Evolutionary conservation across 2,113 vertebrate genomes (phyloP).

Genomic region (Vulpes ferrilata): DNA sequence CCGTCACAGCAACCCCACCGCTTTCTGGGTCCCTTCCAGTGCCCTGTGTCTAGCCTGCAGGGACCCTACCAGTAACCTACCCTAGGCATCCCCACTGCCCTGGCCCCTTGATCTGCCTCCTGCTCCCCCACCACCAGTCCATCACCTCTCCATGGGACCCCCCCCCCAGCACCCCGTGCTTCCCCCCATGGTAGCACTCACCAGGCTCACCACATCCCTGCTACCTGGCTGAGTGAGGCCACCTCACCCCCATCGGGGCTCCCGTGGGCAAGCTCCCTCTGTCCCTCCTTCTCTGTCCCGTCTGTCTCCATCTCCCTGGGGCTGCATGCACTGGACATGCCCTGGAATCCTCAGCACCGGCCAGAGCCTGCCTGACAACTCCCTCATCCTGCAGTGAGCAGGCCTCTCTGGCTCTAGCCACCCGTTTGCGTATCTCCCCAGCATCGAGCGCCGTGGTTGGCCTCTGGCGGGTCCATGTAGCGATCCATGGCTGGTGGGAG

Average conservation of each 20-base stretch:
- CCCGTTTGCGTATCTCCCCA: neutral
- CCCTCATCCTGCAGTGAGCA: neutral
- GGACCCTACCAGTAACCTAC: accelerated
- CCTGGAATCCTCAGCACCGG: neutral
- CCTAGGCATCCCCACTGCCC: neutral
- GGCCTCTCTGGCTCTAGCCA: neutral
- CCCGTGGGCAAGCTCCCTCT: too few species aligned
- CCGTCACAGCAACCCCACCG: neutral
- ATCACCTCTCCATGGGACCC: neutral
- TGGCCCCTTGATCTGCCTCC: neutral
- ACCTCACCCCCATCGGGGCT: neutral
- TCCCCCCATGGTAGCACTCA: too few species aligned
- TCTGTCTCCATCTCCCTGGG: too few species aligned
- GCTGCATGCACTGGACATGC: neutral
- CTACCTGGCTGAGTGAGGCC: neutral
- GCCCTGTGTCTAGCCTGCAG: neutral
- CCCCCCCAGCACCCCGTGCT: accelerated
- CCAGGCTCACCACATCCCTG: neutral
- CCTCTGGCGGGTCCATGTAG: too few species aligned
- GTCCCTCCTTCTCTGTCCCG: too few species aligned
- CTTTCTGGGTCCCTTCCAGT: neutral
- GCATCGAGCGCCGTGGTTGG: neutral
- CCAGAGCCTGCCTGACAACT: neutral
- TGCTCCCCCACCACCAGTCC: neutral
- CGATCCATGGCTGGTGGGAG: neutral